phyloP scores from a whole-genome alignment of 1,140 invertebrate species.

The Drosophila sechellia region DNA sequence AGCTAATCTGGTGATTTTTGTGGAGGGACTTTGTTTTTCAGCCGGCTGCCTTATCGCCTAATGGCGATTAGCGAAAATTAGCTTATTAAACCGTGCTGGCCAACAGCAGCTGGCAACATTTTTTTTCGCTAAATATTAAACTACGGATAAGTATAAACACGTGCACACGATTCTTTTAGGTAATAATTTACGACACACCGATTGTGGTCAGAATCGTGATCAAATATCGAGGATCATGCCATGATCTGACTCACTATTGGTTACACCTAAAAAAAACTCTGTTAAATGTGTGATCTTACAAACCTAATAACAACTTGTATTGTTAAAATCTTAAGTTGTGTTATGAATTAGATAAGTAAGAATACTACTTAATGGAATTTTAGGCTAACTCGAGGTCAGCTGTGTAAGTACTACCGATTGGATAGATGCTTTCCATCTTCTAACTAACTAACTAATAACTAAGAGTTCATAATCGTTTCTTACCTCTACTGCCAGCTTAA shows the following conservation, averaged over 20 bases:
- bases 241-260: background rate
- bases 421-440: too few species aligned
- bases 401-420: too few species aligned
- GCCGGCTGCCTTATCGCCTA: conserved; percentile 35
- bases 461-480: too few species aligned
- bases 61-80: conserved; percentile 50
- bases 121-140: conserved; percentile 11
- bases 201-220: background rate
- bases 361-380: too few species aligned
- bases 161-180: conserved; percentile 1
- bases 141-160: background rate
- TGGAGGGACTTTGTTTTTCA: conserved; percentile 31
- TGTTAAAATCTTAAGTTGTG: too few species aligned
- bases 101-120: conserved; percentile 7
- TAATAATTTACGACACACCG: background rate
- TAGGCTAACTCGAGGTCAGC: too few species aligned
- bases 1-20: conserved; percentile 27
- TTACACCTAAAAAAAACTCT: background rate
- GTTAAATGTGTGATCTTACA: too few species aligned
- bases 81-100: conserved; percentile 29
- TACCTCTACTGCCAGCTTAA: too few species aligned
- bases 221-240: background rate
- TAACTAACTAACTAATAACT: too few species aligned
- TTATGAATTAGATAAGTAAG: too few species aligned
- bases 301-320: too few species aligned